Base-by-base conservation (phyloP, 1,140 invertebrate species). In the Muscidifurax raptorellus region DNA sequence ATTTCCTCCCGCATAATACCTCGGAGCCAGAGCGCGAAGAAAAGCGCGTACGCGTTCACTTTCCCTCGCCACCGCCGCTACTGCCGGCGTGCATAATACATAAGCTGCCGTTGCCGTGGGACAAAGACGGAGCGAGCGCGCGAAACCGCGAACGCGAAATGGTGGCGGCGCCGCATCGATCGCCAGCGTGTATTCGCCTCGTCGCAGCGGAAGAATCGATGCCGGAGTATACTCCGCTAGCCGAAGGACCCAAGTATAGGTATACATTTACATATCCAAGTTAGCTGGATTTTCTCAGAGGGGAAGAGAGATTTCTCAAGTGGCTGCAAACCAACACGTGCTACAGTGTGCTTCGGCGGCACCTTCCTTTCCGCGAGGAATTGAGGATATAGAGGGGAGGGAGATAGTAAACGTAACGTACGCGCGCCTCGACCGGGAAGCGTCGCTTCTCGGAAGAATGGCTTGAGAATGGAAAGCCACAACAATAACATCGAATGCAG, bases 1-100 rank as follows among this genome's bases (percentile, higher is more conserved):
- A 32, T 32, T 32, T 32, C 32, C 32, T 32, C 32, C 32, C 36
- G 36, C 44, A 18, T 47, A 47, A n/a, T 18, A 47, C 44, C 4
- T 47, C n/a, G n/a, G n/a, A n/a, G n/a, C n/a, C n/a, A 47, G 1
- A 59, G 4, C 52, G 52, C 66, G 27, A 28, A 30, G 25, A 77
- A 77, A 77, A 52, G 47, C 75, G 32, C 32, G 52, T 59, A 52
- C 7, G 27, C 30, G 47, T 69, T 47, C 27, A 36, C 32, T 74
- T 82, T 69, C 44, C 76, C 75, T 75, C 74, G 66, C 66, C 28
- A 6, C 64, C 64, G 18, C 64, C 64, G 64, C 25, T 18, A 6
- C 9, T 25, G 74, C 74, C 18, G 80, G 28, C 71, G 80, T 82
- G 72, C 80, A 82, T 82, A 82, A 82, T 82, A 82, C 47, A 82